phyloP scores from a whole-genome alignment of 1,140 invertebrate species.

The Drosophila micromelanica region DNA sequence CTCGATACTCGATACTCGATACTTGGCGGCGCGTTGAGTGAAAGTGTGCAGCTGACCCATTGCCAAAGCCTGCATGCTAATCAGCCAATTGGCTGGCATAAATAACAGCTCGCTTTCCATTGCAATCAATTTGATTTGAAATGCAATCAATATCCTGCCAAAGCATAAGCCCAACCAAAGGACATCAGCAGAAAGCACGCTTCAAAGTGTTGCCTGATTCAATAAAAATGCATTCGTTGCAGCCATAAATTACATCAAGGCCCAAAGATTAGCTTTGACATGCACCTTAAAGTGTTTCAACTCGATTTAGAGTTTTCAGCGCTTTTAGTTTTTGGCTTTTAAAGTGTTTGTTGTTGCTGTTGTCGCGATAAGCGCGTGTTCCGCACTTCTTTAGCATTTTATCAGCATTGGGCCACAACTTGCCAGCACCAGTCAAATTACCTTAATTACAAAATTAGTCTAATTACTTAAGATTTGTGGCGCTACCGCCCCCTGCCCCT shows the following conservation, averaged over 20 bases:
- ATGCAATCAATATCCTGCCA: slow-evolving; percentile 26
- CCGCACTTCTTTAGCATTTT: slow-evolving; percentile 42
- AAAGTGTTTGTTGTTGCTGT: background rate
- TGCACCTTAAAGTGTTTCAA: background rate
- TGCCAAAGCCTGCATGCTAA: slow-evolving; percentile 8
- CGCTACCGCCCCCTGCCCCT: background rate
- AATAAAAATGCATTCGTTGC: slow-evolving; percentile 4
- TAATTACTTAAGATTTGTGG: slow-evolving; percentile 64
- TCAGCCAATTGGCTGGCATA: slow-evolving; percentile 16
- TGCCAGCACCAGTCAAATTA: slow-evolving; percentile 47
- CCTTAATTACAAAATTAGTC: slow-evolving; percentile 70
- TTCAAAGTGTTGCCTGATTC: slow-evolving; percentile 8
- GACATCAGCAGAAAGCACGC: background rate
- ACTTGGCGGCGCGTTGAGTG: background rate
- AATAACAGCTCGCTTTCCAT: slow-evolving; percentile 15
- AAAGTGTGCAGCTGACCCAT: slow-evolving; percentile 11
- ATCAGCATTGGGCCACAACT: slow-evolving; percentile 49
- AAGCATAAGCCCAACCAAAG: background rate
- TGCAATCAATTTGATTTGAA: slow-evolving; percentile 43
- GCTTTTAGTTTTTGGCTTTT: background rate
- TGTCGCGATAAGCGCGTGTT: slow-evolving; percentile 29
- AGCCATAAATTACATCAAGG: slow-evolving; percentile 3
- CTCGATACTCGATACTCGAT: slow-evolving; percentile 10
- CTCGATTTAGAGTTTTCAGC: background rate
- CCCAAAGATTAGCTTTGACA: background rate